Percentiles rank a stretch among this genome's conserved stretches.
phyloP scores from a whole-genome alignment of 2,113 vertebrate species.

The Silurus glanis region DNA sequence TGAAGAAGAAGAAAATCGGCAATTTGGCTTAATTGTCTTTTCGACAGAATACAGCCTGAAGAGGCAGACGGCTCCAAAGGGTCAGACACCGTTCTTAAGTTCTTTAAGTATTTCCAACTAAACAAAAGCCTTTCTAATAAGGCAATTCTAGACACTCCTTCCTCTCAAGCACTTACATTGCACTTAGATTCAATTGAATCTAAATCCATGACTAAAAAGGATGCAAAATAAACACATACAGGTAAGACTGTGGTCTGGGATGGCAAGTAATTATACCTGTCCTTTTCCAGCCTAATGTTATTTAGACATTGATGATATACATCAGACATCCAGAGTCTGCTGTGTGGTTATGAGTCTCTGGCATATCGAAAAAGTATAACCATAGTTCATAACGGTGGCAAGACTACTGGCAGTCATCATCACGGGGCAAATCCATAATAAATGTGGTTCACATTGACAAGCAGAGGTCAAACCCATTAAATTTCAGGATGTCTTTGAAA shows the following conservation, averaged over 20 bases:
- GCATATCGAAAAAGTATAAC: background rate
- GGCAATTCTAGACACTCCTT: background rate
- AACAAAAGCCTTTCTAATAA: slow-evolving; percentile 9
- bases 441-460: background rate
- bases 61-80: background rate
- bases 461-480: background rate
- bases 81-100: background rate
- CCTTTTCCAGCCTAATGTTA: background rate
- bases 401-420: background rate
- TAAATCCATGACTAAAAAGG: background rate
- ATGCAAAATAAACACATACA: background rate
- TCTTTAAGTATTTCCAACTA: slow-evolving; percentile 3
- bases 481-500: background rate
- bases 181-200: background rate
- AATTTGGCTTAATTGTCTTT: slow-evolving; percentile 64
- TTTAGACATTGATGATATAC: background rate
- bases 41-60: slow-evolving; percentile 62
- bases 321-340: background rate
- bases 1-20: slow-evolving; percentile 51
- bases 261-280: background rate
- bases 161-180: background rate
- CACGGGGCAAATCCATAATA: background rate
- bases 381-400: background rate
- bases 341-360: background rate
- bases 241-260: background rate